Evolutionary conservation across 2,113 vertebrate genomes (phyloP), one percentile per base, ranked within the genome.

Genomic region (Sander lucioperca): DNA sequence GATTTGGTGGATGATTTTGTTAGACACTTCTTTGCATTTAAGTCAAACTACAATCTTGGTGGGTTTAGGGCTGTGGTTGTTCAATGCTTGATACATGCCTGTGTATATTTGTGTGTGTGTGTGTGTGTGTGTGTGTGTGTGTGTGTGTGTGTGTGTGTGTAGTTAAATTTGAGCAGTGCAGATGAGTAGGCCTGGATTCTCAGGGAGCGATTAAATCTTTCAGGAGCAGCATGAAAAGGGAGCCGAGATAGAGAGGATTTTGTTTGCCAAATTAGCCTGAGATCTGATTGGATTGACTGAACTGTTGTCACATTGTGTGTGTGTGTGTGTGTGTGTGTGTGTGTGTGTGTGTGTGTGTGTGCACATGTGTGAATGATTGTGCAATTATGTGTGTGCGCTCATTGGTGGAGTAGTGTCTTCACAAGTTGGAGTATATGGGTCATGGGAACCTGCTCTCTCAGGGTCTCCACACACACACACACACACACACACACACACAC

Each of bases 401-500:
- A 57, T 45, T 87, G 83, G 75, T 61, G 88, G 72, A 73, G 68
- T 83, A n/a, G 45, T 72, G 88, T 86, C 83, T 87, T 77, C 80
- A 73, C 78, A 86, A 91, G 84, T 86, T 91, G 86, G 85, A 66
- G 85, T 64, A 57, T 33, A 71, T 25, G 57, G 92, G 92, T 91
- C 93, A 93, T 95, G 93, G 92, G 94, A 94, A 94, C 76, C 78
- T 90, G 84, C 74, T 83, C 86, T 81, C 86, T 79, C 77, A 56
- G 79, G 84, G 82, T 89, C 83, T 88, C 85, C 70, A 56, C 73
- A 74, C 72, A 82, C 65, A 3, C 80, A 21, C 72, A 57, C 45
- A 27, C 61, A 71, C 78, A 69, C 50, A 64, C n/a, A 66, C 30
- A 43, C 39, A 59, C 56, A 79, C 58, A 59, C 57, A 39, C 48